phyloP scores from a whole-genome alignment of 2,113 vertebrate genomes.

The Lethenteron reissneri region DNA sequence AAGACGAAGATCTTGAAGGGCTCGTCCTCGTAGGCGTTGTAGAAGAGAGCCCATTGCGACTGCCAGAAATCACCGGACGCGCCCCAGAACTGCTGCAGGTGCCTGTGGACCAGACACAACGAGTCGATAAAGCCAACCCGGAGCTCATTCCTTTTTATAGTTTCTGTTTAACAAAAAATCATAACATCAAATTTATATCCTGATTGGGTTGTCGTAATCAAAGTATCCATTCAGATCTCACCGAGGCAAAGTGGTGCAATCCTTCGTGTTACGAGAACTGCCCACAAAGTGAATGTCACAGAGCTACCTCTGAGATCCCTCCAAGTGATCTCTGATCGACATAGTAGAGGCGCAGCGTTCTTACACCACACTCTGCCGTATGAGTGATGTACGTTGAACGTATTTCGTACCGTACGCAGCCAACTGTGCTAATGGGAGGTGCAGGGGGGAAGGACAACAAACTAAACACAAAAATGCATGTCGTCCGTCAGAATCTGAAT shows the following conservation, averaged over 20 bases:
- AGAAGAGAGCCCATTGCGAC: slow-evolving; percentile 40
- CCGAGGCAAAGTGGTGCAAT: too few relatives aligned
- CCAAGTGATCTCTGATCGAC: too few relatives aligned
- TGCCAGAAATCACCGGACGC: slow-evolving; percentile 56
- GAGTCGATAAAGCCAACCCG: not conserved
- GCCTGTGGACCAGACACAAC: slow-evolving; percentile 26
- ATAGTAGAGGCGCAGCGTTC: too few relatives aligned
- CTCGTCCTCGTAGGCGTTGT: slow-evolving; percentile 27
- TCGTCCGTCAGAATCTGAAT: too few relatives aligned
- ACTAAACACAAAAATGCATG: too few relatives aligned
- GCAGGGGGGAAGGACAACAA: too few relatives aligned
- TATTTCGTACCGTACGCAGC: too few relatives aligned
- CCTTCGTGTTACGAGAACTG: not conserved
- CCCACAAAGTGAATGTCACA: not conserved
- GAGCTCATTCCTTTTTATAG: not conserved
- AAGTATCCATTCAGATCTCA: not conserved
- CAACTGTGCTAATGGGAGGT: too few relatives aligned
- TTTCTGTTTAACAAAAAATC: not conserved
- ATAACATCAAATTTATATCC: not conserved
- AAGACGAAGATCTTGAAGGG: slow-evolving; percentile 35
- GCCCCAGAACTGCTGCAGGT: slow-evolving; percentile 46
- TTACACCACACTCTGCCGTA: too few relatives aligned
- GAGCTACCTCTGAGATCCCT: too few relatives aligned
- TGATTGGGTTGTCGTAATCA: not conserved
- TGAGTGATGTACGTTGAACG: too few relatives aligned